Evolutionary conservation across 2,888 invertebrate species (phyloP).

Genomic region (Sinhomidia bicolor): DNA sequence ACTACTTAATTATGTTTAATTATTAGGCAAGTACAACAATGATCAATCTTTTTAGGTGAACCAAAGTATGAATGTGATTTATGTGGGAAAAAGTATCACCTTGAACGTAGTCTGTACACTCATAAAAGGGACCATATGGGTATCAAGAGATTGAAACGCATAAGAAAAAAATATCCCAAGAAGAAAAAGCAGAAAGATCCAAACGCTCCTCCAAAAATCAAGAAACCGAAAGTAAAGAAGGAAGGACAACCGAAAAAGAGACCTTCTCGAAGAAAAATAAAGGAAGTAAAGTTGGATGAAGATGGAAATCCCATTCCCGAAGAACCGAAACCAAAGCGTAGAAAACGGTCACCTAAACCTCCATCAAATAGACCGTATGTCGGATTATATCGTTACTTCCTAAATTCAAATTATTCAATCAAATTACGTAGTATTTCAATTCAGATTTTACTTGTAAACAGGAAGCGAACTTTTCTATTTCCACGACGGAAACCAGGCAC

Average conservation of each 20-base stretch:
- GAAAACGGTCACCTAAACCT: conserved; percentile 22
- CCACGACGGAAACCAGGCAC: conserved; percentile 1
- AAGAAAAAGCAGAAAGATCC: conserved; percentile 40
- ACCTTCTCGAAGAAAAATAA: neutral
- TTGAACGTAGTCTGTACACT: conserved; percentile 44
- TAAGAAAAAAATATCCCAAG: neutral
- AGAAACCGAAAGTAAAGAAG: neutral
- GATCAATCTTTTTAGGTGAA: conserved; percentile 54
- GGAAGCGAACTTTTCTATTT: neutral
- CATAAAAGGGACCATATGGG: conserved; percentile 63
- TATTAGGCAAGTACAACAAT: neutral
- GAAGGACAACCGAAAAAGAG: neutral
- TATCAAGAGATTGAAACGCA: conserved; percentile 19
- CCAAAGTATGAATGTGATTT: conserved; percentile 60
- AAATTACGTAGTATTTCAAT: too few relatives aligned
- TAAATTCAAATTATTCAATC: too few relatives aligned
- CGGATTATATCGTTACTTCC: too few relatives aligned
- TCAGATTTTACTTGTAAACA: too few relatives aligned
- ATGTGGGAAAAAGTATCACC: conserved; percentile 55
- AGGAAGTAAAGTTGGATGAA: conserved; percentile 22
- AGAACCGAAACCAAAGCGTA: conserved; percentile 3
- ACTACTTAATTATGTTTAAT: neutral
- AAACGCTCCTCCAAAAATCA: neutral
- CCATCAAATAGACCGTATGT: conserved; percentile 36
- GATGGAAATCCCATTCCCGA: conserved; percentile 43